These are phyloP conservation scores for Manduca sexta DNA, from an alignment of 1,140 invertebrate genomes.

Conservation along the genomic window DNA sequence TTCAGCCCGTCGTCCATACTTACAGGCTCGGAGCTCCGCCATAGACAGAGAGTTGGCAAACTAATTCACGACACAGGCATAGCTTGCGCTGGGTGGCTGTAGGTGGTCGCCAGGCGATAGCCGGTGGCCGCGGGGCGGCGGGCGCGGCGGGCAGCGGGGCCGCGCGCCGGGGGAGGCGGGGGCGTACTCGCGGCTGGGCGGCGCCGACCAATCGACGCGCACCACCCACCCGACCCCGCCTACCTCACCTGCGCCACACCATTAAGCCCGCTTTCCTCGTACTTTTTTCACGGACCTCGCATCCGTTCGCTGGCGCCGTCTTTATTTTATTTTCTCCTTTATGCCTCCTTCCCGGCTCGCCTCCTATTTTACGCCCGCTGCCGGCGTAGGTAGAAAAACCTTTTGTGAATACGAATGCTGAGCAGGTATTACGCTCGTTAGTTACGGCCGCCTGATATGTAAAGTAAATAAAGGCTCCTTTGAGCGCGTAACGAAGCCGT, in stretches of 20 bases:
- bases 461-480: slow-evolving; percentile 68
- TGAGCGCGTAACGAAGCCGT: slow-evolving; percentile 18
- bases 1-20: slow-evolving; percentile 70
- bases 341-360: slow-evolving; percentile 63
- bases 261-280: slow-evolving; percentile 60
- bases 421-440: slow-evolving; percentile 68
- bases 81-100: slow-evolving; percentile 59
- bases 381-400: slow-evolving; percentile 63
- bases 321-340: slow-evolving; percentile 72
- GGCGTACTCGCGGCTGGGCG: slow-evolving; percentile 62
- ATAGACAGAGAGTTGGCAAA: slow-evolving; percentile 71
- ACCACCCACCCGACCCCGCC: slow-evolving; percentile 58
- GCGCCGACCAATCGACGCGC: slow-evolving; percentile 58
- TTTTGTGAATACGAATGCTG: slow-evolving; percentile 70
- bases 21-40: slow-evolving; percentile 66
- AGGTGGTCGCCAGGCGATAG: slow-evolving; percentile 57
- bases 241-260: slow-evolving; percentile 66
- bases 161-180: slow-evolving; percentile 21
- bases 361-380: slow-evolving; percentile 68
- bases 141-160: slow-evolving; percentile 16
- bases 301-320: slow-evolving; percentile 63
- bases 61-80: slow-evolving; percentile 72
- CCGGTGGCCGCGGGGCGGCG: slow-evolving; percentile 46
- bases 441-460: slow-evolving; percentile 60
- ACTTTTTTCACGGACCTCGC: slow-evolving; percentile 68